Base-by-base conservation (phyloP, 1,140 invertebrate genomes). In the Rhyacophila brunnea region DNA sequence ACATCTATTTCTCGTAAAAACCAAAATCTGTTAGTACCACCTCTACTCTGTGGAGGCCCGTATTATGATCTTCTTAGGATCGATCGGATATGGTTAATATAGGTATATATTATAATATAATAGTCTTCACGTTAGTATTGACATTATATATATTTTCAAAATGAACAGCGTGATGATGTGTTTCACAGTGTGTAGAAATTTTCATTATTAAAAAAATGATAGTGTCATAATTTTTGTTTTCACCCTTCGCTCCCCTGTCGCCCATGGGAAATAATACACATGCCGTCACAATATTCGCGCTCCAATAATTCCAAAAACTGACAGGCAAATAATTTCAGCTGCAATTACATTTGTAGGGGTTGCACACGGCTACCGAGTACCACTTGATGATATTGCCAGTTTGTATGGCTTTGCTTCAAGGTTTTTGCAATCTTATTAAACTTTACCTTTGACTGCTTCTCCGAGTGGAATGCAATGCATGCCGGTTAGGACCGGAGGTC, bases 401-500 rank as follows among this genome's bases (percentile, higher is more conserved):
- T 58, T 63, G 19, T 63, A 45, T 40, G 60, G 44, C 11, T 62
- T n/a, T 57, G 44, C 43, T 54, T 62, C 18, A 6, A 49, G 47
- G 48, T 53, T 44, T 58, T 58, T 53, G 55, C 49, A 35, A 63
- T 63, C 54, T 63, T 58, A 63, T 63, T 63, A 63, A 63, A 63
- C 60, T 63, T 63, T 54, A 52, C 45, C 60, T 54, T 54, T 45
- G 42, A 34, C 46, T 10, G 34, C 28, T 1, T 20, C 35, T 10
- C 32, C 3, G 48, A 35, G 15, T 50, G 28, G 2, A 40, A 40
- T 40, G 38, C 23, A 9, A 28, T 28, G 23, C 9, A 28, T 28
- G 23, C 23, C 9, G 23, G 23, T 28, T 9, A 3, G 9, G 23
- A 28, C 23, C 23, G 9, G 9, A 28, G 23, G 23, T 28, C 23